phyloP scores from a whole-genome alignment of 1,140 invertebrate species.

The Drosophila micromelanica region DNA sequence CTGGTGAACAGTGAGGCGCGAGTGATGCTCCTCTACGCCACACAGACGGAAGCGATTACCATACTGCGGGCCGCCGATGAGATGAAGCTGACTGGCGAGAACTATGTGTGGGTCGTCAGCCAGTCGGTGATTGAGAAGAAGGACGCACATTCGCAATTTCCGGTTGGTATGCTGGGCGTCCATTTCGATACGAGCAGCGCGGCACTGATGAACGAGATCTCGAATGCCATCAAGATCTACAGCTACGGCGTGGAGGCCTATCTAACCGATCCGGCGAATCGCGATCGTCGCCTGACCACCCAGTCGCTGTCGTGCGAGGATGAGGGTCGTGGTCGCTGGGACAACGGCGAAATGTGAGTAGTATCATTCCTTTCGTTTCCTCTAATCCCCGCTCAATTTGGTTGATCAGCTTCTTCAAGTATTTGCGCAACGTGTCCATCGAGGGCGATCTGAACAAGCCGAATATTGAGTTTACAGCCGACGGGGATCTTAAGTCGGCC shows the following conservation, averaged over 20 bases:
- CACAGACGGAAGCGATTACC: constrained; percentile 92
- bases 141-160: constrained; percentile 92
- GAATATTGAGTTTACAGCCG: constrained; percentile 93
- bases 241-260: constrained; percentile 95
- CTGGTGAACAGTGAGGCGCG: constrained; percentile 95
- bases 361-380: constrained; percentile 8
- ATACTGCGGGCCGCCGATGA: constrained; percentile 93
- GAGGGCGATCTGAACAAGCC: constrained; percentile 91
- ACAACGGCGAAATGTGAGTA: constrained; percentile 83
- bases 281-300: constrained; percentile 90
- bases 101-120: constrained; percentile 99
- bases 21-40: constrained; percentile 96
- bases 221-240: constrained; percentile 95
- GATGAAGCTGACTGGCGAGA: constrained; percentile 95
- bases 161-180: constrained; percentile 96
- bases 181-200: constrained; percentile 95
- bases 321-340: constrained; percentile 83
- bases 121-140: constrained; percentile 94
- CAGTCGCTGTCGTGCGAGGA: constrained; percentile 88
- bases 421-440: constrained; percentile 93
- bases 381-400: not conserved
- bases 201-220: constrained; percentile 93
- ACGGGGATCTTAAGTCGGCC: constrained; percentile 93
- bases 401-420: constrained; percentile 87
- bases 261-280: constrained; percentile 89